phyloP scores from a whole-genome alignment of 92 coral and sea anemone genomes.

The Meandrina meandrites region DNA sequence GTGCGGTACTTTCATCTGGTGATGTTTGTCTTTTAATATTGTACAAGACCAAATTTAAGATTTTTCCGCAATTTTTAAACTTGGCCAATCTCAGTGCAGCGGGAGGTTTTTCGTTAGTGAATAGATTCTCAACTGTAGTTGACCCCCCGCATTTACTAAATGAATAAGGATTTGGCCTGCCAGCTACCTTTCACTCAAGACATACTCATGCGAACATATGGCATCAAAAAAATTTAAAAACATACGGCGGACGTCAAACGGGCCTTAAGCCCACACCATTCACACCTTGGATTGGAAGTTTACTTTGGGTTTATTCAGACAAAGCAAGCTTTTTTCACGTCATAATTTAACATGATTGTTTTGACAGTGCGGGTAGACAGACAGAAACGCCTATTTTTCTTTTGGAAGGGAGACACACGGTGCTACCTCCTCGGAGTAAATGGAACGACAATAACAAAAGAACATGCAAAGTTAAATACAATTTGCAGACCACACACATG shows the following conservation, averaged over 20 bases:
- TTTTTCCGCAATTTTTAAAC: background rate
- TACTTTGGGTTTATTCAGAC: conserved; percentile 38
- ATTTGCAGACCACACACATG: conserved; percentile 32
- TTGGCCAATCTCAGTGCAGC: background rate
- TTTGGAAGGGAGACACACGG: background rate
- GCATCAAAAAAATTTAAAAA: conserved; percentile 7
- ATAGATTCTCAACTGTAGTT: background rate
- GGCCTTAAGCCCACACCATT: conserved; percentile 18
- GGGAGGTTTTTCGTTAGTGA: background rate
- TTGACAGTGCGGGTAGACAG: conserved; percentile 25
- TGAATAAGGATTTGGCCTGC: conserved; percentile 14
- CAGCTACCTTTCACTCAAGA: conserved; percentile 18
- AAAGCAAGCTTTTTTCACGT: conserved; percentile 30
- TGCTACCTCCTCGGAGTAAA: conserved; percentile 35
- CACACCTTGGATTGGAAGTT: conserved; percentile 33
- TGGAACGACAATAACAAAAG: conserved; percentile 19
- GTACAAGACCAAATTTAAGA: background rate
- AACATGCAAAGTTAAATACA: conserved; percentile 6
- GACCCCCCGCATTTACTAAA: conserved; percentile 14
- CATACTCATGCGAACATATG: conserved; percentile 23
- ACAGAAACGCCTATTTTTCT: conserved; percentile 27
- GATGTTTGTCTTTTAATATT: background rate
- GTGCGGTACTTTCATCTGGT: background rate
- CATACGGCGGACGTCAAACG: conserved; percentile 18
- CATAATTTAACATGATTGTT: conserved; percentile 31